Percentiles rank a stretch among this genome's conserved stretches.
Conservation (phyloP, 2,113 vertebrate genomes). For the Anolis sagrei region DNA sequence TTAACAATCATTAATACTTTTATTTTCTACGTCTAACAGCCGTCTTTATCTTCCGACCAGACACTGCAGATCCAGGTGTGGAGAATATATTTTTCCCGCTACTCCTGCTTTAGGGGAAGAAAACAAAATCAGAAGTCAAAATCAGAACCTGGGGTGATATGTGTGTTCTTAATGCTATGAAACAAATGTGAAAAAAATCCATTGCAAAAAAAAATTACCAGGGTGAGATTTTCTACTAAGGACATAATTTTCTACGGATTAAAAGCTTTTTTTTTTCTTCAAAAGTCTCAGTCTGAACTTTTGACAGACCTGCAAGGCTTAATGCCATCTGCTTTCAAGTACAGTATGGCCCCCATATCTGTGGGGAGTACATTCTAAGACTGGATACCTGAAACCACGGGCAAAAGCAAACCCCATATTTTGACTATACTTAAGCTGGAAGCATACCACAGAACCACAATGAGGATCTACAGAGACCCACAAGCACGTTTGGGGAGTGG, state of each 20-base stretch:
- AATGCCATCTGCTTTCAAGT: not conserved
- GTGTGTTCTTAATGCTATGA: conserved; percentile 18
- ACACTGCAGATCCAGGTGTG: conserved; percentile 78
- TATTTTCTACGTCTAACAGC: conserved; percentile 95
- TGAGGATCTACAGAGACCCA: too few relatives aligned
- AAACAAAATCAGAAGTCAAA: conserved; percentile 63
- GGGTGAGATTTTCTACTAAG: not conserved
- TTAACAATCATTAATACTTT: conserved; percentile 44
- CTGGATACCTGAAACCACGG: too few relatives aligned
- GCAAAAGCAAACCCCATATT: too few relatives aligned
- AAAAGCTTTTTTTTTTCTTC: not conserved
- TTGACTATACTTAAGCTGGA: too few relatives aligned
- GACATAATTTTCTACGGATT: not conserved
- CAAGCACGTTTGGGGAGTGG: too few relatives aligned
- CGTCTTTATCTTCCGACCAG: conserved; percentile 94
- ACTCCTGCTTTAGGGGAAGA: conserved; percentile 67
- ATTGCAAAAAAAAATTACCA: not conserved
- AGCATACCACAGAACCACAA: too few relatives aligned
- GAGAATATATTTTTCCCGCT: conserved; percentile 79
- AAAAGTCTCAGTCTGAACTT: not conserved
- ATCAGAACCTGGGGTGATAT: conserved; percentile 51
- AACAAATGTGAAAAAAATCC: not conserved
- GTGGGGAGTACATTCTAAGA: too few relatives aligned
- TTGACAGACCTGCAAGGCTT: not conserved
- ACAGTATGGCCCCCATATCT: too few relatives aligned